These are phyloP conservation scores for Grus americana DNA, from an alignment of 2,113 vertebrate genomes.

Conservation along the genomic window DNA sequence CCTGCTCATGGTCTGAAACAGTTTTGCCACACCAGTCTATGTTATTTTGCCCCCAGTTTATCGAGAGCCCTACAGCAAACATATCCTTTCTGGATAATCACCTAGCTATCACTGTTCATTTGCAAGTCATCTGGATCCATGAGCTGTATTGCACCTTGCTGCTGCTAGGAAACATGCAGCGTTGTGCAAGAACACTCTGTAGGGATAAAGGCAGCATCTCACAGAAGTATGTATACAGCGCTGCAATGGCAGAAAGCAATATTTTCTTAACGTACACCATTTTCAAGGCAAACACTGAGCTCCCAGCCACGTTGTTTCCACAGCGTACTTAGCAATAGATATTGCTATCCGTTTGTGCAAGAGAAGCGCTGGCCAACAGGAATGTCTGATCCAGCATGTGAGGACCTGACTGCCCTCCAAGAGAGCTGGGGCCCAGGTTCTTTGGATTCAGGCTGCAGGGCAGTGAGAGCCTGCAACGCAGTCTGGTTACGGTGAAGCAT, in stretches of 20 bases:
- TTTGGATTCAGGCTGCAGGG: neutral
- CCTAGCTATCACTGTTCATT: neutral
- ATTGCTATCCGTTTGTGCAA: neutral
- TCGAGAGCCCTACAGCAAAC: neutral
- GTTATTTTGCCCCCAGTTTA: neutral
- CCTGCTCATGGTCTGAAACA: neutral
- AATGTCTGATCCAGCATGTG: neutral
- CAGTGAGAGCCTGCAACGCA: accelerated
- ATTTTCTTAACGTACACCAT: neutral
- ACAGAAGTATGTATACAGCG: accelerated
- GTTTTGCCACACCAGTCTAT: neutral
- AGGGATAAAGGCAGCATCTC: neutral
- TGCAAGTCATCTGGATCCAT: neutral
- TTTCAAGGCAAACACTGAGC: neutral
- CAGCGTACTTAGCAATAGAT: neutral
- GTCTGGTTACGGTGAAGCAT: accelerated
- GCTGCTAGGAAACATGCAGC: neutral
- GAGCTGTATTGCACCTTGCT: neutral
- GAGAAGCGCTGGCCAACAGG: neutral
- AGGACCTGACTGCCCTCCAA: neutral
- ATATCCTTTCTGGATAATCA: neutral
- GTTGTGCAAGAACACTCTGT: accelerated
- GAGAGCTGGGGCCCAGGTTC: neutral
- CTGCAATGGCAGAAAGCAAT: neutral
- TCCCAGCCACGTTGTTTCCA: neutral